Evolutionary conservation across 2,797 vertebrate genomes (phyloP).

Genomic region (Acanthurus tractus): DNA sequence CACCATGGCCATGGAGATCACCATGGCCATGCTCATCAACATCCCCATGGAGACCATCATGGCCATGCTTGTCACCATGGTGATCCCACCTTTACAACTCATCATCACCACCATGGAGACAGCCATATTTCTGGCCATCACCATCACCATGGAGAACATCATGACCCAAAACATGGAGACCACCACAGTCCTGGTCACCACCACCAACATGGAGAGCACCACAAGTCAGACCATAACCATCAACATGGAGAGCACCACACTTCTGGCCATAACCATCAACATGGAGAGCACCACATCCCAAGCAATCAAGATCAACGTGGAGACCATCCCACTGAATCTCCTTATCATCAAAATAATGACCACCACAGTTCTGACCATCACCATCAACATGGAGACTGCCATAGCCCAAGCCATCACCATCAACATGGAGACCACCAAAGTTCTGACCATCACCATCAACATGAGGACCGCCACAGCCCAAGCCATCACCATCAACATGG

Average conservation of each 20-base stretch:
- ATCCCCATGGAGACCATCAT: conserved; percentile 33
- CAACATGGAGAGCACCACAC: conserved; percentile 16
- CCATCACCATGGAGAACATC: conserved; percentile 14
- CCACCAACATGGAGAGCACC: conserved; percentile 26
- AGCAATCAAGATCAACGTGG: conserved; percentile 17
- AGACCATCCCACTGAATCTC: neutral
- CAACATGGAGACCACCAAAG: conserved; percentile 27
- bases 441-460: neutral
- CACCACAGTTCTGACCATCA: neutral
- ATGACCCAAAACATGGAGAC: conserved; percentile 2
- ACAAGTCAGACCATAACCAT: conserved; percentile 21
- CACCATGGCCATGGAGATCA: conserved; percentile 27
- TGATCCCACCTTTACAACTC: neutral
- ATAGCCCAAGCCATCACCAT: conserved; percentile 23
- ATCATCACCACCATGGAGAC: conserved; percentile 16
- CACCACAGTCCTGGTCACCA: conserved; percentile 4
- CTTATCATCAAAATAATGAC: conserved; percentile 23
- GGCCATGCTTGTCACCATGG: conserved; percentile 16
- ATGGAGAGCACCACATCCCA: conserved; percentile 11
- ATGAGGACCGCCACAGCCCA: conserved; percentile 14
- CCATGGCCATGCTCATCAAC: neutral
- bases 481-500: conserved; percentile 32
- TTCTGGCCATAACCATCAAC: conserved; percentile 14
- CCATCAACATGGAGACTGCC: conserved; percentile 36
- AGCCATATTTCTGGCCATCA: conserved; percentile 17